Percentiles rank a stretch among this genome's conserved stretches.
phyloP scores from a whole-genome alignment of 2,113 vertebrate species.

The Centrocercus urophasianus region DNA sequence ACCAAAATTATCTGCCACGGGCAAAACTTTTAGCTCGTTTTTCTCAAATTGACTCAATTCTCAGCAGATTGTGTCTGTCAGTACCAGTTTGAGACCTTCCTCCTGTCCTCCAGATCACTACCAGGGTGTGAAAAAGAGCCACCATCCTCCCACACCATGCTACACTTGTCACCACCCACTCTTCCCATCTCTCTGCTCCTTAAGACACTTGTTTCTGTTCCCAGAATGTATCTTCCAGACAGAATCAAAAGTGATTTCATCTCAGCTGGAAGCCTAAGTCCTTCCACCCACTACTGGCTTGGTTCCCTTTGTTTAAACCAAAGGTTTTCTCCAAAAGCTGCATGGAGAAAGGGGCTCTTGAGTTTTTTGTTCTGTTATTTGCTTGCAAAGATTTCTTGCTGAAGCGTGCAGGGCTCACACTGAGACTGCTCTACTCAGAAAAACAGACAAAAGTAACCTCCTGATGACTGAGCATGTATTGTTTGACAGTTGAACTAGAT shows the following conservation, averaged over 20 bases:
- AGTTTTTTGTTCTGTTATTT: background rate
- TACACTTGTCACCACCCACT: background rate
- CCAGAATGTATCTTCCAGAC: background rate
- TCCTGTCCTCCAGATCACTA: background rate
- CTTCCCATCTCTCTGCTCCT: background rate
- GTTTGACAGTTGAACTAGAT: no score
- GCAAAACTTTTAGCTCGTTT: background rate
- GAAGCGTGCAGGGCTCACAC: background rate
- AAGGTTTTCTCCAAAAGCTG: conserved; percentile 42
- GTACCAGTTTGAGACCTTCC: background rate
- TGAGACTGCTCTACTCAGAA: background rate
- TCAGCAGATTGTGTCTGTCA: background rate
- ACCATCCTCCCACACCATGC: background rate
- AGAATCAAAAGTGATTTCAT: conserved; percentile 48
- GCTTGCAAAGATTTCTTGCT: background rate
- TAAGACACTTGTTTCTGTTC: background rate
- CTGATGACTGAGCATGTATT: background rate
- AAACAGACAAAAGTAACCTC: background rate
- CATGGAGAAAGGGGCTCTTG: background rate
- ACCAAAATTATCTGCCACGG: background rate
- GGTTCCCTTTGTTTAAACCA: conserved; percentile 54
- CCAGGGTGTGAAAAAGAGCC: background rate
- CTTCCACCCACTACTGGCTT: conserved; percentile 38
- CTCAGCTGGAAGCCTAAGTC: conserved; percentile 11
- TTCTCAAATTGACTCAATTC: background rate